phyloP scores from a whole-genome alignment of 1,140 invertebrate species.

The Drosophila funebris region DNA sequence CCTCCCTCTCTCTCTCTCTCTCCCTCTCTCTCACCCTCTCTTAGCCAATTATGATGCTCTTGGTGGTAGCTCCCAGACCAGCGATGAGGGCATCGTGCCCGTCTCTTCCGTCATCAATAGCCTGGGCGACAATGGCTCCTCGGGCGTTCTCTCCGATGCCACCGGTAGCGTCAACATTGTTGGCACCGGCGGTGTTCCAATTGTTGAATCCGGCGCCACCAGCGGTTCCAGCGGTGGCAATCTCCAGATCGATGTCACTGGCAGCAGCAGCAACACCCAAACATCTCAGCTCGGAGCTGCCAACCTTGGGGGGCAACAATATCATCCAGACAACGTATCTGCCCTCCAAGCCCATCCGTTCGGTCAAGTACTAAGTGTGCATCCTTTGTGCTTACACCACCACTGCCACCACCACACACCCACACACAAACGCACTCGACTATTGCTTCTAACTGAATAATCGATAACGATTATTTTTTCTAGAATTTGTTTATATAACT shows the following conservation, averaged over 20 bases:
- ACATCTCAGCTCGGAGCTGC: neutral
- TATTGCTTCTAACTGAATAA: conserved; percentile 35
- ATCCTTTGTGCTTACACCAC: neutral
- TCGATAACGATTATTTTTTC: conserved; percentile 29
- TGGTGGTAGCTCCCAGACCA: conserved; percentile 61
- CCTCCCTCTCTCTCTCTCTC: neutral
- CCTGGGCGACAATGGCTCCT: conserved; percentile 67
- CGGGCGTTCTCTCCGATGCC: conserved; percentile 51
- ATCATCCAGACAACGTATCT: conserved; percentile 78
- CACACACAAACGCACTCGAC: conserved; percentile 13
- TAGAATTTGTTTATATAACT: conserved; percentile 37
- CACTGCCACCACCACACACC: neutral
- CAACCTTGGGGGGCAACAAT: conserved; percentile 51
- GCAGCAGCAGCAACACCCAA: conserved; percentile 20
- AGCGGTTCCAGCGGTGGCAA: neutral
- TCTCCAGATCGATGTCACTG: conserved; percentile 26
- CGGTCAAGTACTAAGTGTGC: conserved; percentile 46
- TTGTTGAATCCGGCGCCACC: conserved; percentile 4
- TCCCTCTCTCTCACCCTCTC: neutral
- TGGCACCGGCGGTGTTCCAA: conserved; percentile 67
- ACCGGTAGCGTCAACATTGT: conserved; percentile 56
- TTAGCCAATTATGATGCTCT: conserved; percentile 77
- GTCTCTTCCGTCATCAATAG: conserved; percentile 72
- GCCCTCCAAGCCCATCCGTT: conserved; percentile 63
- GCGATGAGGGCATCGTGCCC: conserved; percentile 69